Evolutionary conservation across 1,140 invertebrate genomes (phyloP).

Genomic region (Odontomachus brunneus): DNA sequence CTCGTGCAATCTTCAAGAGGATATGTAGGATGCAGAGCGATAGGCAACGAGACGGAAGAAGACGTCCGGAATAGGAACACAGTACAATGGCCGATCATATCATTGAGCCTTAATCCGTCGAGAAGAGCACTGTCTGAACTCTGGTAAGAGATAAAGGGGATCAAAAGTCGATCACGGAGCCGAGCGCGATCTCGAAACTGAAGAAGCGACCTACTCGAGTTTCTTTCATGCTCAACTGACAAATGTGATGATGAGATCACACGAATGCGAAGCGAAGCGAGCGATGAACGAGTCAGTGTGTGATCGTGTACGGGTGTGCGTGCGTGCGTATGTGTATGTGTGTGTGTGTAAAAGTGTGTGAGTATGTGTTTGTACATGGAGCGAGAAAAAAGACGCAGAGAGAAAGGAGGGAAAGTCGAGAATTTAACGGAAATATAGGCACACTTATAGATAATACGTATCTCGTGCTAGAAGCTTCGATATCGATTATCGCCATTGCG

Average conservation of each 20-base stretch:
- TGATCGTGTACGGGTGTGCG: slow-evolving; percentile 7
- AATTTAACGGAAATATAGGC: slow-evolving; percentile 33
- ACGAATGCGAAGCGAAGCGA: slow-evolving; percentile 20
- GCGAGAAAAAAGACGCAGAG: slow-evolving; percentile 22
- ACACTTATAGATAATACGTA: slow-evolving; percentile 63
- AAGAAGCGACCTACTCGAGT: slow-evolving; percentile 65
- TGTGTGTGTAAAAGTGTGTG: slow-evolving; percentile 27
- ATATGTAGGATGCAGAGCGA: neutral
- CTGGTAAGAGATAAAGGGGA: slow-evolving; percentile 53
- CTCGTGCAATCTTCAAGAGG: slow-evolving; percentile 18
- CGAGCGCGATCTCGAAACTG: slow-evolving; percentile 57
- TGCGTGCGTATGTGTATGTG: slow-evolving; percentile 22
- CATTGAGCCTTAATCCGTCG: slow-evolving; percentile 76
- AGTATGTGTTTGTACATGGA: slow-evolving; percentile 28
- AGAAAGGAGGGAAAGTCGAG: slow-evolving; percentile 32
- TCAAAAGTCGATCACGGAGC: slow-evolving; percentile 61
- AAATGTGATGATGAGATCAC: slow-evolving; percentile 40
- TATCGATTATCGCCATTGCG: slow-evolving; percentile 56
- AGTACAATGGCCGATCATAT: slow-evolving; percentile 77
- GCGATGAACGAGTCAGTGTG: slow-evolving; percentile 8
- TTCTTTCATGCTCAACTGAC: slow-evolving; percentile 64
- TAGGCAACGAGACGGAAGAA: slow-evolving; percentile 21
- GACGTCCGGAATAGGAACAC: slow-evolving; percentile 48
- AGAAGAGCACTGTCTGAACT: slow-evolving; percentile 68
- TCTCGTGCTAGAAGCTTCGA: slow-evolving; percentile 67